Evolutionary conservation across 2,888 invertebrate genomes (phyloP), one percentile per base, ranked within the genome.

Genomic region (Zhuqinia jingwanae): DNA sequence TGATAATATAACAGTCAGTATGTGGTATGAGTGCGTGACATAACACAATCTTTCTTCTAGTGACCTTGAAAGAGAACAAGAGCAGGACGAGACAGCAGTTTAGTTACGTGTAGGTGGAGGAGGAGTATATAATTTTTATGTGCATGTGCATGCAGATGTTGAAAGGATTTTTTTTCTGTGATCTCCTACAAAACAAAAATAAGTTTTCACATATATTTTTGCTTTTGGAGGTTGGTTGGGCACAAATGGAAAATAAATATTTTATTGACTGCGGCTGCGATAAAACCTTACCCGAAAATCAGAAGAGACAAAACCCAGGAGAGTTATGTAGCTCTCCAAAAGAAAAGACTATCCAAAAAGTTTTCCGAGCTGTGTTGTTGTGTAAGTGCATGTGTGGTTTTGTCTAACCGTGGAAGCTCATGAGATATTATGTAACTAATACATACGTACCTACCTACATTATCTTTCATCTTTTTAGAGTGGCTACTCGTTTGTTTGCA

Each of bases 31-130:
- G 25, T 27, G 2, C 45, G 17, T 70, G 45, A 42, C 15, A 50
- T 11, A 75, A 27, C 30, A 50, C 56, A 30, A 56, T 75, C 30
- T 17, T 53, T 56, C 63, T 25, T 2, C 30, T 53, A 8, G 76
- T 76, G 76, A 76, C 76, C 76, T 76, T 76, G 76, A 76, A 76
- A 3, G 42, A 36, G 58, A 56, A 15, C 53, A 58, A 42, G 42
- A 36, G 8, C 36, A 36, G 36, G 36, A 36, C 8, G 3, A 36
- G 5, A 30, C 13, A 65, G 15, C 15, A 13, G 50, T 10, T 50
- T 50, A 2, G 15, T 2, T 10, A 13, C 27, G 63, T n/a, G 30
- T 45, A 20, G 73, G 73, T 47, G 45, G 47, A 13, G 17, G 20
- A 65, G 65, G n/a, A n/a, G n/a, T n/a, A n/a, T n/a, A n/a, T n/a